A percentile compares a stretch with the other conserved stretches of the same genome.
Evolutionary conservation across 2,888 invertebrate species (phyloP).

Genomic region (Adelphocoris suturalis): DNA sequence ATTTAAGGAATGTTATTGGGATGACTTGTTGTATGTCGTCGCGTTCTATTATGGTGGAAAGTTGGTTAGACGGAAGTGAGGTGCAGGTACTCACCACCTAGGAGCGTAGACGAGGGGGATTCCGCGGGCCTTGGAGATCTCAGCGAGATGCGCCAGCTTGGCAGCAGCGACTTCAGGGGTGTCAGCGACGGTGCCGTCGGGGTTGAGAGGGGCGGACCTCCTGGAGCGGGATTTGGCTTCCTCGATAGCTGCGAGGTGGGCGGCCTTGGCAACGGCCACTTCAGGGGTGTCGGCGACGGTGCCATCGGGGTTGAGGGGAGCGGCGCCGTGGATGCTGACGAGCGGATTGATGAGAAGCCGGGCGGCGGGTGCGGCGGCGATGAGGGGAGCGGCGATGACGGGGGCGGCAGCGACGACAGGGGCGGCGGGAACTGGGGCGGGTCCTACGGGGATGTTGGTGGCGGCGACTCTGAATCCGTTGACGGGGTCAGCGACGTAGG

Average conservation of each 20-base stretch:
- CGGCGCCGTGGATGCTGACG: neutral
- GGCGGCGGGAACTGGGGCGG: constrained; percentile 12
- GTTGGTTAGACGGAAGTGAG: no score
- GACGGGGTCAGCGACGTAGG: constrained; percentile 83
- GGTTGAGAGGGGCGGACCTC: constrained; percentile 73
- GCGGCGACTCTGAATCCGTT: constrained; percentile 85
- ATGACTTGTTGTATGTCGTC: no score
- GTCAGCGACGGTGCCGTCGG: constrained; percentile 74
- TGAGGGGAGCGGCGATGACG: constrained; percentile 9
- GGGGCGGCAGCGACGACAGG: constrained; percentile 26
- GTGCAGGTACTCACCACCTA: constrained; percentile 50
- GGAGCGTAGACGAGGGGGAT: constrained; percentile 63
- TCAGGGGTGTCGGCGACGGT: constrained; percentile 78
- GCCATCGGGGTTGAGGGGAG: constrained; percentile 74
- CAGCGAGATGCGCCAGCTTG: constrained; percentile 78
- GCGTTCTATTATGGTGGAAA: no score
- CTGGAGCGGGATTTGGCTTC: constrained; percentile 68
- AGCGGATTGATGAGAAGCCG: constrained; percentile 73
- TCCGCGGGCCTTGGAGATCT: constrained; percentile 71
- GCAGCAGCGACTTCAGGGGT: constrained; percentile 78
- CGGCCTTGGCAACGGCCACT: constrained; percentile 79
- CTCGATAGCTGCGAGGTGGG: constrained; percentile 76
- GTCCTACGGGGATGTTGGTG: constrained; percentile 81
- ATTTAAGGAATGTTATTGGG: no score
- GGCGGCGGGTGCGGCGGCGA: constrained; percentile 71